phyloP scores from a whole-genome alignment of 1,140 invertebrate genomes.

The Drosophila tsacasi region DNA sequence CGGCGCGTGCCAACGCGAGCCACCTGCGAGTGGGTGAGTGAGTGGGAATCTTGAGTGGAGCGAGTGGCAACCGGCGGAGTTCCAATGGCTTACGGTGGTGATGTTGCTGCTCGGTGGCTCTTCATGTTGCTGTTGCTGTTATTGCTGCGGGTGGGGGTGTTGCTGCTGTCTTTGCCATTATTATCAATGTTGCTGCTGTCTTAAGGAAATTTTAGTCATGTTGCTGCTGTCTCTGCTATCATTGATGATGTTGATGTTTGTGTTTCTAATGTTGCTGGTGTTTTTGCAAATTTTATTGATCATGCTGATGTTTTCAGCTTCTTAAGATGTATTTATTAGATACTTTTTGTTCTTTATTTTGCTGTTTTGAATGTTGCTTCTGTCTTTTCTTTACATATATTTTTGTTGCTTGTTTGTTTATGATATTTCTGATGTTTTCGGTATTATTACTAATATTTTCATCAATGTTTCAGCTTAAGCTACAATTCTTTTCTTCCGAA shows the following conservation, averaged over 20 bases:
- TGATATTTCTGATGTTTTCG: no score
- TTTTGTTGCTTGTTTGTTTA: no score
- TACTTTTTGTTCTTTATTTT: no score
- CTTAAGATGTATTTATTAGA: no score
- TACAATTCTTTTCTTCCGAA: no score
- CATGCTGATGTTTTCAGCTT: background rate
- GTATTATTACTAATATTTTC: no score
- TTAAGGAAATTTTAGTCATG: background rate
- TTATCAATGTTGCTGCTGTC: slow-evolving; percentile 17
- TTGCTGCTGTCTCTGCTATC: background rate
- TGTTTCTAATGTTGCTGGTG: slow-evolving; percentile 17
- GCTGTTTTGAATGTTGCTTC: background rate
- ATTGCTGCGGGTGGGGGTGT: background rate
- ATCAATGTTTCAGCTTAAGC: no score
- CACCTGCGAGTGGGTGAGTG: slow-evolving; percentile 13
- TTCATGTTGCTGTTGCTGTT: background rate
- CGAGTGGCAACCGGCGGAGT: slow-evolving; percentile 8
- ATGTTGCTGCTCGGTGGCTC: slow-evolving; percentile 21
- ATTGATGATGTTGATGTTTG: slow-evolving; percentile 7
- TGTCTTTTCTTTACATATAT: background rate
- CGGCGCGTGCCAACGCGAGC: slow-evolving; percentile 69
- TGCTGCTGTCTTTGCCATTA: slow-evolving; percentile 17
- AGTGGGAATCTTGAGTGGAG: background rate
- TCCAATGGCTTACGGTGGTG: slow-evolving; percentile 29
- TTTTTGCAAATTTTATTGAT: background rate